A percentile compares a stretch with the other conserved stretches of the same genome.
Conservation (phyloP, 2,797 vertebrate species). For the Halcyon chelicuti region DNA sequence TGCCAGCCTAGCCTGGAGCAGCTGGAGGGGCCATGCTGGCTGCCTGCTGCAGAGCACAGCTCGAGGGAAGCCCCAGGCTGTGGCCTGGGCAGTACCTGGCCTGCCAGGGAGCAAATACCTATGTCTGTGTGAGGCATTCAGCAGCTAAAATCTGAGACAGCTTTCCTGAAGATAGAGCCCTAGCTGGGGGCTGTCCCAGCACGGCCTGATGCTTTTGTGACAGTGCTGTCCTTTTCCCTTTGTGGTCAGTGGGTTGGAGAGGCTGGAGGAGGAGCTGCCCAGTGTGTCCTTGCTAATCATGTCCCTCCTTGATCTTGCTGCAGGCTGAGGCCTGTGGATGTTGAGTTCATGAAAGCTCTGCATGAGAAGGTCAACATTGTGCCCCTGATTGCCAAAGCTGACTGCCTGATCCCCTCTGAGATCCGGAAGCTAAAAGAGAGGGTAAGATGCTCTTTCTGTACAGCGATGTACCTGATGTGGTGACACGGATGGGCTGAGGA, state of each 20-base stretch:
- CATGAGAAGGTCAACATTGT: conserved; percentile 98
- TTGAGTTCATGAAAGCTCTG: conserved; percentile 97
- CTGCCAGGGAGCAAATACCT: neutral
- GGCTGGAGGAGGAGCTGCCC: neutral
- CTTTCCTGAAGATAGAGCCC: neutral
- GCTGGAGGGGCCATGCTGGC: neutral
- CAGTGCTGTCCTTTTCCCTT: neutral
- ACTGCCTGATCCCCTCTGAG: conserved; percentile 95
- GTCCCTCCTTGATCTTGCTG: neutral
- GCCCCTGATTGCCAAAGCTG: conserved; percentile 95
- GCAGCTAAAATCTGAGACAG: neutral
- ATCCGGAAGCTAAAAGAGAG: conserved; percentile 97
- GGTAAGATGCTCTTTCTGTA: conserved; percentile 78
- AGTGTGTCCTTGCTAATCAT: neutral
- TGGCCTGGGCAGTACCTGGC: neutral
- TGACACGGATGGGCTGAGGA: neutral
- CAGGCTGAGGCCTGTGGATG: conserved; percentile 94
- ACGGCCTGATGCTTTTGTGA: neutral
- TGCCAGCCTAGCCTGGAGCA: neutral
- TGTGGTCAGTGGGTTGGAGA: neutral
- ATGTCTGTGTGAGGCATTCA: neutral
- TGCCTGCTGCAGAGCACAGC: neutral
- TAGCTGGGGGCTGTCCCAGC: neutral
- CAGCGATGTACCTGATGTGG: neutral
- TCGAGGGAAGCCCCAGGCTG: neutral